Base-by-base conservation (phyloP, 2,113 vertebrate species). In the Corythaeola cristata region DNA sequence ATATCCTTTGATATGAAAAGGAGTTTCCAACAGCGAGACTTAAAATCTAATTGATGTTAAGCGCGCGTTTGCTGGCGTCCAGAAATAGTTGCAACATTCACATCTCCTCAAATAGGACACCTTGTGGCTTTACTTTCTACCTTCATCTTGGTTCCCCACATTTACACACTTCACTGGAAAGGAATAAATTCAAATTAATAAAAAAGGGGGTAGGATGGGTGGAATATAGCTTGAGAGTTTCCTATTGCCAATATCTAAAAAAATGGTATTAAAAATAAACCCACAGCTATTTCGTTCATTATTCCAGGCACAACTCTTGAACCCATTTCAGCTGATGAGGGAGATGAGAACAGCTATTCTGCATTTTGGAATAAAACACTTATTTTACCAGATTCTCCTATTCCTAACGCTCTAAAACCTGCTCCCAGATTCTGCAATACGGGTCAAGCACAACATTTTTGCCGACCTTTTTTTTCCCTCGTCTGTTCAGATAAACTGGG, bases 341-440 rank as follows among this genome's bases (percentile, higher is more conserved):
- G 7, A 79, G 20, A 77, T 0, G 0, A 67, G 50, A 86, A 71
- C 11, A 52, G 16, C 3, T 67, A 55, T 6, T 52, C 30, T 41
- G 28, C 9, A 52, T 52, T 76, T 76, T 49, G 26, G 21, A 72
- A 4, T 28, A 64, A 64, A 8, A 37, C 33, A 33, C 11, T 3
- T 62, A 32, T 35, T 85, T 76, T 33, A 79, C 12, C 18, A 76
- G 22, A 47, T 62, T 71, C 15, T 90, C 58, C 18, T 47, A 1
- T 14, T 82, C n/a, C 53, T 63, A 76, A 69, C 0, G 3, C 20
- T 27, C 28, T 18, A 59, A 77, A 88, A 91, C 13, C 15, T 44
- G 22, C 11, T 49, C 32, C 26, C 22, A 67, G 47, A 39, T 67
- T 59, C n/a, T 83, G 10, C 30, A 62, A 12, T 15, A 62, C 28